Conservation (phyloP, 2,113 vertebrate species). For the Jaculus jaculus region DNA sequence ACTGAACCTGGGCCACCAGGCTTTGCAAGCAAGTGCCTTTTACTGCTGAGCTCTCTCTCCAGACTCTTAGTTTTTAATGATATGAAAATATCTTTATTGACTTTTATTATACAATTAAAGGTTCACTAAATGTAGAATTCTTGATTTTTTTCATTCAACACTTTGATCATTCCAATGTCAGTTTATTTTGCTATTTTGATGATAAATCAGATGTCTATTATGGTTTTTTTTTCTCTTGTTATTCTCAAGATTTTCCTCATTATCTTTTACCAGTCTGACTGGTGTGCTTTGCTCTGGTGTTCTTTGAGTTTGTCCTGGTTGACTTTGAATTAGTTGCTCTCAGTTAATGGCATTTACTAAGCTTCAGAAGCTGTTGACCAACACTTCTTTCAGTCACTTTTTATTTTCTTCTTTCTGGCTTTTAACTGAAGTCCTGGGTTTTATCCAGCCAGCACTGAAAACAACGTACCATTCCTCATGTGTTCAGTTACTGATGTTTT, state of each 20-base stretch:
- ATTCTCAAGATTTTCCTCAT: background rate
- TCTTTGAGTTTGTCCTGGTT: too few species aligned
- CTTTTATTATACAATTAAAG: background rate
- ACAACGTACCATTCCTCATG: background rate
- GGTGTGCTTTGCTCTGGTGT: background rate
- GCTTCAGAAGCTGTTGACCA: background rate
- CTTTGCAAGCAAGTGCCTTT: too few species aligned
- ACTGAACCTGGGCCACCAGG: too few species aligned
- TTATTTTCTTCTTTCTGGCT: background rate
- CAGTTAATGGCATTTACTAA: background rate
- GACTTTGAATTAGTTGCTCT: background rate
- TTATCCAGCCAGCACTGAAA: background rate
- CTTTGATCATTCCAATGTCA: background rate
- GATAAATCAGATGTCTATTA: background rate
- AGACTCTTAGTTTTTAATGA: background rate
- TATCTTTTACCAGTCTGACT: background rate
- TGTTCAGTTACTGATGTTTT: background rate
- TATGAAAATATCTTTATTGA: background rate
- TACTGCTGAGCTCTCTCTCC: too few species aligned
- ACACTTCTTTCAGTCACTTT: background rate
- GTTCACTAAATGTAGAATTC: background rate
- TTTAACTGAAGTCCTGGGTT: too few species aligned
- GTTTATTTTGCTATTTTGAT: background rate
- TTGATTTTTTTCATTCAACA: background rate
- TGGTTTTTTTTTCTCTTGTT: background rate